A percentile compares a stretch with the other conserved stretches of the same genome.
Conservation (phyloP, 2,888 invertebrate genomes). For the Synergus laeviventris region DNA sequence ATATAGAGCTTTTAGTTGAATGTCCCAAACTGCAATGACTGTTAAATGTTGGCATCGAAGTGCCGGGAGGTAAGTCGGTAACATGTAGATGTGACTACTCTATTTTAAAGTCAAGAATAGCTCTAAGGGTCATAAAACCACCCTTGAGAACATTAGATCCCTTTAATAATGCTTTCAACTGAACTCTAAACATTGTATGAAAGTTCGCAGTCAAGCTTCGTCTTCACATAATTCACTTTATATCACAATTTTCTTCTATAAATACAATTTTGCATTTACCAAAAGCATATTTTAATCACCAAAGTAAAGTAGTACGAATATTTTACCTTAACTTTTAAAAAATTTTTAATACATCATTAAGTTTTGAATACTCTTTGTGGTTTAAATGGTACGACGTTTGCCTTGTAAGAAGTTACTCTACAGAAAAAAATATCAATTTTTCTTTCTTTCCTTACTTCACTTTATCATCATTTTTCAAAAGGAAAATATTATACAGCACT, state of each 20-base stretch:
- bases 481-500: too few species aligned
- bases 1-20: background rate
- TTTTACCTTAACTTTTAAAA: too few species aligned
- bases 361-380: too few species aligned
- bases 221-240: background rate
- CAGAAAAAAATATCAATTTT: too few species aligned
- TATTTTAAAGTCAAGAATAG: slow-evolving; percentile 17
- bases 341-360: too few species aligned
- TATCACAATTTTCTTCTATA: background rate
- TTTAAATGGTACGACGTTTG: too few species aligned
- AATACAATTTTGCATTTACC: background rate
- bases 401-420: too few species aligned
- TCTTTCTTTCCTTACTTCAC: too few species aligned
- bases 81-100: slow-evolving; percentile 10
- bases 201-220: background rate
- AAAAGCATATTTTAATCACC: background rate
- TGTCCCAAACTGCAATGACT: background rate
- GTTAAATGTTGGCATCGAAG: slow-evolving; percentile 10
- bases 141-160: slow-evolving; percentile 7
- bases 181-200: slow-evolving; percentile 1
- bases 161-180: background rate
- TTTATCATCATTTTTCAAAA: too few species aligned
- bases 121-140: background rate
- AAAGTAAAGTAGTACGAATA: too few species aligned
- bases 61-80: background rate